Base-by-base conservation (phyloP, 1,140 invertebrate genomes). In the Ptiloglossa arizonensis region DNA sequence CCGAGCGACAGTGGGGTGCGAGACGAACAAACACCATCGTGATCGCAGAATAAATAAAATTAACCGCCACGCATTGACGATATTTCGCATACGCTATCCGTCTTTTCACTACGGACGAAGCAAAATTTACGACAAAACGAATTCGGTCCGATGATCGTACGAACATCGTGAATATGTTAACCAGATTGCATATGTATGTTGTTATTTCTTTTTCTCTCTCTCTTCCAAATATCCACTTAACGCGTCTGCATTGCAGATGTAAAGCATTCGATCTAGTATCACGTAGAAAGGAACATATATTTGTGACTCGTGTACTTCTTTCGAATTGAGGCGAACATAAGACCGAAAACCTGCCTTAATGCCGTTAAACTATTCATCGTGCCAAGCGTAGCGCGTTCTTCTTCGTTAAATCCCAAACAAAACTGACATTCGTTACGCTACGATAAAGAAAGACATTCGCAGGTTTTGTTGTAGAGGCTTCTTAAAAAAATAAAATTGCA, bases 401-500 rank as follows among this genome's bases (percentile, higher is more conserved):
- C 32, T 52, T 44, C 22, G 32, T 41, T 41, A n/a, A n/a, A 60
- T 41, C 35, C n/a, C 9, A 46, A 62, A 63, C 54, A 59, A 68
- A 69, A 46, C n/a, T 56, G 24, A 22, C 38, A 19, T n/a, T 57
- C 44, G 57, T 54, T 32, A 56, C 35, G 32, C 68, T 77, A 63
- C 46, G n/a, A 35, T 54, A 62, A 63, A 71, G 57, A 77, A 71
- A 69, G 46, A 71, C 27, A 71, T 70, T 44, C 63, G 35, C 75
- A 63, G 57, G 56, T 77, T 41, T 71, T 56, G n/a, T n/a, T n/a
- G 46, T 71, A 82, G 57, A 82, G 75, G 59, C 68, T 79, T 41
- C 66, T 56, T 77, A 87, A 71, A 82, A 83, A 83, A 81, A 82
- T 76, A 88, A 84, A 87, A 85, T 76, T 79, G 44, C 63, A 83